A percentile compares a stretch with the other conserved stretches of the same genome.
These are phyloP conservation scores for Muntiacus reevesi DNA, from an alignment of 2,113 vertebrate genomes.

Conservation along the genomic window DNA sequence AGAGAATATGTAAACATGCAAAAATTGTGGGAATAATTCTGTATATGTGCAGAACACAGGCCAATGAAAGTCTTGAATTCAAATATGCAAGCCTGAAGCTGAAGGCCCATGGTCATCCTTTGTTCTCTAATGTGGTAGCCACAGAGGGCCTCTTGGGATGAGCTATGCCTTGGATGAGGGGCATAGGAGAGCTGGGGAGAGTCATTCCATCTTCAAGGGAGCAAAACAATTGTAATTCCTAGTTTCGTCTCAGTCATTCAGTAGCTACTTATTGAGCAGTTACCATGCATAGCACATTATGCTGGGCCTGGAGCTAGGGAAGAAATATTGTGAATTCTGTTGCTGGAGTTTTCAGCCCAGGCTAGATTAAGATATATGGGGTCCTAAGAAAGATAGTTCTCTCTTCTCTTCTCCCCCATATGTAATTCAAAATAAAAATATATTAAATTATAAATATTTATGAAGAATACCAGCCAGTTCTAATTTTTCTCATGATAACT, in stretches of 20 bases:
- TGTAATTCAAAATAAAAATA: conserved; percentile 42
- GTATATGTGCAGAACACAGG: background rate
- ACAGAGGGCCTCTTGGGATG: background rate
- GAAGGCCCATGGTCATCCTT: background rate
- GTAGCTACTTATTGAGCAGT: background rate
- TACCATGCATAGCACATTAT: background rate
- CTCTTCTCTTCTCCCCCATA: background rate
- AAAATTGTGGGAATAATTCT: background rate
- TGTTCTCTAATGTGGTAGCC: background rate
- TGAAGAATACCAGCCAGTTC: conserved; percentile 11
- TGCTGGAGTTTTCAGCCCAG: background rate
- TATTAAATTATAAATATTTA: conserved; percentile 27
- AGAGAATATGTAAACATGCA: background rate
- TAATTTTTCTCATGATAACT: conserved; percentile 16
- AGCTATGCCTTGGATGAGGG: background rate
- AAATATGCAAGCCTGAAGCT: background rate
- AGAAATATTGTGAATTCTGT: background rate
- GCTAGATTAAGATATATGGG: background rate
- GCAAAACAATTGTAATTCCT: background rate
- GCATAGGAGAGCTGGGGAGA: background rate
- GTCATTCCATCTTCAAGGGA: background rate
- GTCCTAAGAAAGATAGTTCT: background rate
- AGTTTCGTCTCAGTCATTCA: background rate
- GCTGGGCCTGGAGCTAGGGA: background rate
- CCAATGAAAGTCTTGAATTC: background rate